Evolutionary conservation across 2,797 vertebrate species (phyloP), one percentile per base, ranked within the genome.

Genomic region (Arnoldichthys spilopterus): DNA sequence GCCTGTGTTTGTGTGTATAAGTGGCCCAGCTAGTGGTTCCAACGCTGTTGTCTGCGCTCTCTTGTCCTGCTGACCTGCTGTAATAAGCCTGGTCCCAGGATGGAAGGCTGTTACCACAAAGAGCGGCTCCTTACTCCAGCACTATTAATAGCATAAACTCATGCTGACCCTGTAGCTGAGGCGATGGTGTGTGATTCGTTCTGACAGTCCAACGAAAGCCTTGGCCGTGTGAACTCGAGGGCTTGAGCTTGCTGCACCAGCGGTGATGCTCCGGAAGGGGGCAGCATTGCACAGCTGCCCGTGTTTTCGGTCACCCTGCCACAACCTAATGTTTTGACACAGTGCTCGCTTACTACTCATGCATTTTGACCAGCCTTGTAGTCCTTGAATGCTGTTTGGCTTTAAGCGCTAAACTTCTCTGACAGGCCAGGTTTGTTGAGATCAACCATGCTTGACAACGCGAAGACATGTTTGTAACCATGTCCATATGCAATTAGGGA

Each of bases 291-390:
- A 53, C 56, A 56, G 43, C 72, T 73, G 66, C 8, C 26, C 18
- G 6, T 11, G 53, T 47, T 53, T 22, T 32, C 9, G 26, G 40
- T 26, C 63, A 40, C 45, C 30, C 53, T 51, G 53, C 40, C 67
- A 12, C 49, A 28, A n/a, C 12, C n/a, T 43, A 85, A 88, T 40
- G 84, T 82, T 87, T 37, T 90, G 90, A 90, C 88, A 88, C 66
- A 43, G 51, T 75, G 72, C 68, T 86, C 63, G 59, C 74, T 40
- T 82, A 81, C 43, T 54, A 47, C 37, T 73, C 81, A 68, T 80
- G 74, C 2, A 1, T 67, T 1, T 51, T 76, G 71, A 70, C 73
- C 20, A 15, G 45, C 61, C 20, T 12, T 67, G 16, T 68, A 51
- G 16, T 77, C 40, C n/a, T 61, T 53, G 28, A 66, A 22, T 53